These are phyloP conservation scores for Brachycybe producta DNA, from an alignment of 2,888 invertebrate genomes.

Conservation along the genomic window DNA sequence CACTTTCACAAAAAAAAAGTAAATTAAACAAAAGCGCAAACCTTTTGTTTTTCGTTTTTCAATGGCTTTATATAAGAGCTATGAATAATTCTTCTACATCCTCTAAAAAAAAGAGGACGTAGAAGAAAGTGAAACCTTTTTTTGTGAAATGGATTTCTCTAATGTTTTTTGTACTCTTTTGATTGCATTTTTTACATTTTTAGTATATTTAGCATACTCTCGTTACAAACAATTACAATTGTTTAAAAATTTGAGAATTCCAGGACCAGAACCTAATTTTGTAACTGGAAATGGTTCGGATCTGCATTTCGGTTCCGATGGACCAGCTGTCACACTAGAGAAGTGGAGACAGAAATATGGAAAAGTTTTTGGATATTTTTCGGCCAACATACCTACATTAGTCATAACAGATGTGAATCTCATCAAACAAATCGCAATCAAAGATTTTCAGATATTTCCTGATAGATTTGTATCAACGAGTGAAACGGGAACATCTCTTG, in stretches of 20 bases:
- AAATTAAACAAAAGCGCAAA: too few species aligned
- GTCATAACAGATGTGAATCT: conserved; percentile 25
- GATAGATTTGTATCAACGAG: conserved; percentile 27
- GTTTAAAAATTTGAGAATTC: conserved; percentile 16
- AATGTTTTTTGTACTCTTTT: too few species aligned
- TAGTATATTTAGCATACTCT: neutral
- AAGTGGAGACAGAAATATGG: conserved; percentile 25
- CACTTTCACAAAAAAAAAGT: too few species aligned
- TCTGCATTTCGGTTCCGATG: conserved; percentile 20
- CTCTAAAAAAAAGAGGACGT: too few species aligned
- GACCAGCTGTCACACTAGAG: conserved; percentile 21
- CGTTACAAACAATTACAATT: conserved; percentile 1
- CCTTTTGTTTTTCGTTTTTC: too few species aligned
- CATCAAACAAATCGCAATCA: conserved; percentile 28
- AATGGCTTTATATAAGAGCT: too few species aligned
- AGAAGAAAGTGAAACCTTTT: too few species aligned
- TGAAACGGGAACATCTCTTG: conserved; percentile 17
- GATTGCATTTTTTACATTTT: neutral
- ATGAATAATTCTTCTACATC: too few species aligned
- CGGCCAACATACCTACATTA: conserved; percentile 23
- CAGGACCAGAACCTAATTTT: conserved; percentile 18
- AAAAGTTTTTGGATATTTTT: conserved; percentile 25
- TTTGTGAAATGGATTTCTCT: too few species aligned
- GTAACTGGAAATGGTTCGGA: conserved; percentile 25
- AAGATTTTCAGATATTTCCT: conserved; percentile 27